phyloP scores from a whole-genome alignment of 2,113 vertebrate species.

The Tringa solitaria region DNA sequence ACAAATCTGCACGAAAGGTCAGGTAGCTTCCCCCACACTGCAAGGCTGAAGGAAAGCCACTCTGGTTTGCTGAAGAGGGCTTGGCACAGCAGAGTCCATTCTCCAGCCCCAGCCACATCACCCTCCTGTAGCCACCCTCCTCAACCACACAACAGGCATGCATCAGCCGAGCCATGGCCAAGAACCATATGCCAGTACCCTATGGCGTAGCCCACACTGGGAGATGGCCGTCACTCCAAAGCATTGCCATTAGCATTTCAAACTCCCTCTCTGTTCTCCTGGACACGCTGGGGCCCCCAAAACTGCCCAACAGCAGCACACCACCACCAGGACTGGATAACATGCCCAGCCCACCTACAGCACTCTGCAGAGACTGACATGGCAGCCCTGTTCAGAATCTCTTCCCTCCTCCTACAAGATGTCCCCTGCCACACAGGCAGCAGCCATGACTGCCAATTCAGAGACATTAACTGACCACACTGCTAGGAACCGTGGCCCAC shows the following conservation, averaged over 20 bases:
- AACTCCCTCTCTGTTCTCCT: background rate
- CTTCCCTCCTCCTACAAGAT: background rate
- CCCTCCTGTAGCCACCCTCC: rapidly evolving
- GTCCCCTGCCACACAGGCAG: background rate
- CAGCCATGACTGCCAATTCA: background rate
- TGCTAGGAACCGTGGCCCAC: background rate
- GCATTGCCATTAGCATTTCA: background rate
- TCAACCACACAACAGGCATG: background rate
- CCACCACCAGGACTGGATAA: background rate
- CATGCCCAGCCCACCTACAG: rapidly evolving
- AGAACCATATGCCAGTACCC: background rate
- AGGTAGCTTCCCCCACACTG: background rate
- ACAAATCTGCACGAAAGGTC: background rate
- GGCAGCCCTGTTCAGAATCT: background rate
- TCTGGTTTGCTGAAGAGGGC: background rate
- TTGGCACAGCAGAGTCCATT: background rate
- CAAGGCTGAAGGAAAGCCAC: background rate
- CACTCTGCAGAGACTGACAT: background rate
- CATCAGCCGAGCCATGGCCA: background rate
- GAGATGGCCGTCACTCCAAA: background rate
- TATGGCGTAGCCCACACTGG: rapidly evolving
- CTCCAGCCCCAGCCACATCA: background rate
- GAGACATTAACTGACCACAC: background rate
- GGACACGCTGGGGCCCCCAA: background rate
- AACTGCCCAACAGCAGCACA: background rate